A percentile compares a stretch with the other conserved stretches of the same genome.
phyloP scores from a whole-genome alignment of 1,140 invertebrate genomes.

The Aphelinus certus region DNA sequence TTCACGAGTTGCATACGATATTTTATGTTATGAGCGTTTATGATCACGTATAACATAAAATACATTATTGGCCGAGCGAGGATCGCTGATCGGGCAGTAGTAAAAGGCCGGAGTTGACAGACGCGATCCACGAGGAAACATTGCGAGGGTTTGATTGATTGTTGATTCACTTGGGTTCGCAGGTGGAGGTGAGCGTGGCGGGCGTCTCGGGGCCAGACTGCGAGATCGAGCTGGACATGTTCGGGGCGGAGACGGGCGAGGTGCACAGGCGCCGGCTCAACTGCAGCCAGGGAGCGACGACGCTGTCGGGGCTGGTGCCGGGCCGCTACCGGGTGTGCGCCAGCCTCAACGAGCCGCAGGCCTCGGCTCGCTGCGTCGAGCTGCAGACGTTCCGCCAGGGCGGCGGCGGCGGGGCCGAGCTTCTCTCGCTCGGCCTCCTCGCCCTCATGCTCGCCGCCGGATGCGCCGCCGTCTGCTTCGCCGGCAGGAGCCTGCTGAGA shows the following conservation, averaged over 20 bases:
- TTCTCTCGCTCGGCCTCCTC: neutral
- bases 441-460: constrained; percentile 29
- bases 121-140: too few species aligned
- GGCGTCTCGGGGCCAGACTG: constrained; percentile 35
- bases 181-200: constrained; percentile 23
- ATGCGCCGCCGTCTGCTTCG: constrained; percentile 45
- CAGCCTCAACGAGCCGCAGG: constrained; percentile 44
- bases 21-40: too few species aligned
- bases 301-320: constrained; percentile 52
- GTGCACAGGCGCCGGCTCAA: constrained; percentile 54
- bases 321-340: constrained; percentile 61
- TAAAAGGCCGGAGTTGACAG: too few species aligned
- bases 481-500: constrained; percentile 50
- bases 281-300: constrained; percentile 53
- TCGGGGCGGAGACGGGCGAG: constrained; percentile 49
- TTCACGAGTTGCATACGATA: too few species aligned
- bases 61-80: too few species aligned
- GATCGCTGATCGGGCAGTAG: too few species aligned
- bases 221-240: constrained; percentile 51
- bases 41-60: too few species aligned
- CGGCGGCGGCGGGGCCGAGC: constrained; percentile 49
- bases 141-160: too few species aligned
- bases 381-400: constrained; percentile 57
- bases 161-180: neutral
- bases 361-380: constrained; percentile 53